A percentile compares a stretch with the other conserved stretches of the same genome.
phyloP scores from a whole-genome alignment of 2,888 invertebrate genomes.

The Drosophila koepferae region DNA sequence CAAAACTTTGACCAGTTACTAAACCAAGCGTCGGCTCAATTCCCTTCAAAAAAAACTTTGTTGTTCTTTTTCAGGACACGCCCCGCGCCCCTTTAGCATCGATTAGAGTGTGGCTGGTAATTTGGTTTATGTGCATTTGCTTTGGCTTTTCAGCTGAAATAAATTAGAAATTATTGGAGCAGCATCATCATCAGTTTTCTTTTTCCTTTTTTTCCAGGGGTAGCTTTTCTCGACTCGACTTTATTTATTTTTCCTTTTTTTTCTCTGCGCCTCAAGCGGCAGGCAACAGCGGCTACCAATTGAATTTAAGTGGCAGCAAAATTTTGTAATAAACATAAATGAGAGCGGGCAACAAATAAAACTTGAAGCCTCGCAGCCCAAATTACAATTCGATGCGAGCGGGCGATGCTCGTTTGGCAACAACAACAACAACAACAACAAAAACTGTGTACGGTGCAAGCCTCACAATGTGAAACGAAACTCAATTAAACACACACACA shows the following conservation, averaged over 20 bases:
- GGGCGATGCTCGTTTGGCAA: constrained; percentile 44
- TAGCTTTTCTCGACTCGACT: neutral
- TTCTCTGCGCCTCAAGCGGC: neutral
- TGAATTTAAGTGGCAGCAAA: constrained; percentile 45
- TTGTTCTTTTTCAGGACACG: neutral
- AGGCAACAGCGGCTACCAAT: constrained; percentile 31
- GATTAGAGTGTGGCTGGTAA: constrained; percentile 56
- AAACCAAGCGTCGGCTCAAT: neutral
- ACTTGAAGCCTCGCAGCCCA: constrained; percentile 24
- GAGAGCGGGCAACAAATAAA: constrained; percentile 23
- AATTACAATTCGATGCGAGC: constrained; percentile 13
- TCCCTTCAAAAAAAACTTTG: constrained; percentile 20
- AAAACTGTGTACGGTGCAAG: neutral
- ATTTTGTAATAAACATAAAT: constrained; percentile 36
- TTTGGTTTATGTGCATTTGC: constrained; percentile 67
- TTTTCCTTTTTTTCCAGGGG: neutral
- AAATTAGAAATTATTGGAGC: constrained; percentile 80
- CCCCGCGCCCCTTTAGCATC: constrained; percentile 42
- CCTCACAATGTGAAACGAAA: constrained; percentile 43
- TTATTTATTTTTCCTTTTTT: constrained; percentile 9
- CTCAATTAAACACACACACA: constrained; percentile 39
- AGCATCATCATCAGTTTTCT: constrained; percentile 36
- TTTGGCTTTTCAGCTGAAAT: constrained; percentile 62
- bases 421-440: neutral
- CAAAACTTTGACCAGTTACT: constrained; percentile 41